Evolutionary conservation across 2,888 invertebrate genomes (phyloP).

Genomic region (Leptopilina drosophilae): DNA sequence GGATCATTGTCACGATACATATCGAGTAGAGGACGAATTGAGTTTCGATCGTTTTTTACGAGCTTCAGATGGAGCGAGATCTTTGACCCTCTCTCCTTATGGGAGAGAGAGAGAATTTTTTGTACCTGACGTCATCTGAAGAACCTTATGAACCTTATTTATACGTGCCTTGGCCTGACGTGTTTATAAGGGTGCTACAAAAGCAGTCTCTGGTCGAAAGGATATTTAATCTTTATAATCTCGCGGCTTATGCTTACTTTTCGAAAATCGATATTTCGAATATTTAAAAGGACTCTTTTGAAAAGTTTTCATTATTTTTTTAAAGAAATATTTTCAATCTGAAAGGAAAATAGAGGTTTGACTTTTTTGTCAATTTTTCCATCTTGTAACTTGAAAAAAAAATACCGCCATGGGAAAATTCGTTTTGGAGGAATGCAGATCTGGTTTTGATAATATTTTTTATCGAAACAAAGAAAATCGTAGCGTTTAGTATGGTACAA

Average conservation of each 20-base stretch:
- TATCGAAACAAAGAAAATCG: no score
- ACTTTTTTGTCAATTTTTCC: no score
- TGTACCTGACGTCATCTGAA: slow-evolving; percentile 21
- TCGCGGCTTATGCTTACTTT: not conserved
- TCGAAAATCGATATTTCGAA: slow-evolving; percentile 8
- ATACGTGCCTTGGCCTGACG: not conserved
- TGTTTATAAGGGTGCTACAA: slow-evolving; percentile 19
- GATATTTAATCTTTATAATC: slow-evolving; percentile 13
- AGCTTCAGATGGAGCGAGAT: slow-evolving; percentile 27
- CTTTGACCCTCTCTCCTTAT: slow-evolving; percentile 27
- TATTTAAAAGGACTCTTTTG: no score
- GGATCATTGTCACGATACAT: not conserved
- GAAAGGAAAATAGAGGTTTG: not conserved
- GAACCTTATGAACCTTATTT: slow-evolving; percentile 6
- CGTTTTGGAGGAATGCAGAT: no score
- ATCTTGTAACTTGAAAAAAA: no score
- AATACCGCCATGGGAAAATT: no score
- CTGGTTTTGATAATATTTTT: no score
- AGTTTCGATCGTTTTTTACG: slow-evolving; percentile 14
- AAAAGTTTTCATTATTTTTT: not conserved
- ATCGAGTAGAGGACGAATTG: slow-evolving; percentile 35
- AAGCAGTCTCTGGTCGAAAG: not conserved
- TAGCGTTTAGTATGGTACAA: no score
- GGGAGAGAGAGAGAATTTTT: not conserved
- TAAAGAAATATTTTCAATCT: not conserved